Evolutionary conservation across 1,140 invertebrate genomes (phyloP).

Genomic region (Macrocentrus cingulum): DNA sequence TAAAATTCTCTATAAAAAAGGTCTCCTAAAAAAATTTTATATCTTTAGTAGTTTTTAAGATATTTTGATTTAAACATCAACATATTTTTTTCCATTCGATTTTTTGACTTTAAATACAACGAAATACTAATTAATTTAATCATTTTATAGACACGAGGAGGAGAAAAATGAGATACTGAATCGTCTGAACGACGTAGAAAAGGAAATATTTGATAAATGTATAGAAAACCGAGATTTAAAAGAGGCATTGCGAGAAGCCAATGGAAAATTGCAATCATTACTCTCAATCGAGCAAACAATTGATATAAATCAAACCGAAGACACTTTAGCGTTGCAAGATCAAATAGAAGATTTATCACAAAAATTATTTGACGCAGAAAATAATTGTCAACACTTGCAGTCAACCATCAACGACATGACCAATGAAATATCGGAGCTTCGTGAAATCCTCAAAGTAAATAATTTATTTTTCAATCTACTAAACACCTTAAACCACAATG

Average conservation of each 20-base stretch:
- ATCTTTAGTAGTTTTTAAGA: too few species aligned
- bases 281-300: conserved; percentile 14
- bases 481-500: neutral
- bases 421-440: conserved; percentile 26
- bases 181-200: conserved; percentile 26
- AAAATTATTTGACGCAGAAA: conserved; percentile 20
- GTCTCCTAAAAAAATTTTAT: too few species aligned
- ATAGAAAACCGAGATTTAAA: conserved; percentile 26
- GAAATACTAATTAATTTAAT: too few species aligned
- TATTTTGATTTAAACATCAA: too few species aligned
- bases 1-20: too few species aligned
- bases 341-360: conserved; percentile 27
- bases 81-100: too few species aligned
- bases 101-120: too few species aligned
- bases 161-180: conserved; percentile 28
- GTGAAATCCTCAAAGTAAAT: neutral
- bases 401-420: conserved; percentile 17
- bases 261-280: conserved; percentile 23
- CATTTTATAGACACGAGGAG: conserved; percentile 29
- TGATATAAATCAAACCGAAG: conserved; percentile 1
- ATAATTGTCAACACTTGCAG: conserved; percentile 16
- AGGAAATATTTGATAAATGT: neutral
- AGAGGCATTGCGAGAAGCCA: conserved; percentile 22
- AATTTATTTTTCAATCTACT: neutral
- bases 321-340: conserved; percentile 3